Percentiles rank a stretch among this genome's conserved stretches.
phyloP scores from a whole-genome alignment of 2,888 invertebrate species.

The Deilephila porcellus region DNA sequence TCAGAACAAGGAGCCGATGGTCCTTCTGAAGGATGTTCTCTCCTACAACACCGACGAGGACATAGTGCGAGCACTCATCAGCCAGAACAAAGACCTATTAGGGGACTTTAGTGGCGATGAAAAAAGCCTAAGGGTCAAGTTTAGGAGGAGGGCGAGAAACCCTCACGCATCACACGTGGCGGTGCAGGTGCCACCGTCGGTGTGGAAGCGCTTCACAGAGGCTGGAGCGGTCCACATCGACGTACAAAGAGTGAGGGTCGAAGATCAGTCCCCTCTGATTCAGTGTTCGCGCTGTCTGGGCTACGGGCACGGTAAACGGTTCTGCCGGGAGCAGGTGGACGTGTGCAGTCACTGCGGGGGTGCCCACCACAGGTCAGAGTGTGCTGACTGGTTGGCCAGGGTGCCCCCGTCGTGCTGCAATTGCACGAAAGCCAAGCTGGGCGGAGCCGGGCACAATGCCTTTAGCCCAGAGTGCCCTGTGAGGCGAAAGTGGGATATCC shows the following conservation, averaged over 20 bases:
- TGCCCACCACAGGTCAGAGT: too few relatives aligned
- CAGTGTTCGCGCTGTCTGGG: conserved; percentile 41
- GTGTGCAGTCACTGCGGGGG: too few relatives aligned
- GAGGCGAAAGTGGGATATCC: too few relatives aligned
- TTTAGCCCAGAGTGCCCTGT: too few relatives aligned
- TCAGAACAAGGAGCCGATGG: not conserved
- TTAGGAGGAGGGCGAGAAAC: not conserved
- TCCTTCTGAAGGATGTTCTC: not conserved
- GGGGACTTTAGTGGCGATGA: not conserved
- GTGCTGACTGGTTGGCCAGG: too few relatives aligned
- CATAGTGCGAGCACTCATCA: not conserved
- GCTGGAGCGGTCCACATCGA: conserved; percentile 25
- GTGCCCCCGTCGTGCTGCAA: too few relatives aligned
- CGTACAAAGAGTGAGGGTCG: conserved; percentile 27
- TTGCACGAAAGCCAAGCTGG: not conserved
- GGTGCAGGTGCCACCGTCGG: not conserved
- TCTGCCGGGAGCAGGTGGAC: conserved; percentile 1
- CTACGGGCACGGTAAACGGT: conserved; percentile 34
- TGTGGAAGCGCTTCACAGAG: not conserved
- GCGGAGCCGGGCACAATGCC: too few relatives aligned
- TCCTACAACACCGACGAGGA: not conserved
- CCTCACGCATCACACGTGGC: not conserved
- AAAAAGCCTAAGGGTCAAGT: not conserved
- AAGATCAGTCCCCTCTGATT: conserved; percentile 38
- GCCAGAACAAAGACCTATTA: not conserved